phyloP scores from a whole-genome alignment of 2,797 vertebrate genomes.

The Tapirus indicus region DNA sequence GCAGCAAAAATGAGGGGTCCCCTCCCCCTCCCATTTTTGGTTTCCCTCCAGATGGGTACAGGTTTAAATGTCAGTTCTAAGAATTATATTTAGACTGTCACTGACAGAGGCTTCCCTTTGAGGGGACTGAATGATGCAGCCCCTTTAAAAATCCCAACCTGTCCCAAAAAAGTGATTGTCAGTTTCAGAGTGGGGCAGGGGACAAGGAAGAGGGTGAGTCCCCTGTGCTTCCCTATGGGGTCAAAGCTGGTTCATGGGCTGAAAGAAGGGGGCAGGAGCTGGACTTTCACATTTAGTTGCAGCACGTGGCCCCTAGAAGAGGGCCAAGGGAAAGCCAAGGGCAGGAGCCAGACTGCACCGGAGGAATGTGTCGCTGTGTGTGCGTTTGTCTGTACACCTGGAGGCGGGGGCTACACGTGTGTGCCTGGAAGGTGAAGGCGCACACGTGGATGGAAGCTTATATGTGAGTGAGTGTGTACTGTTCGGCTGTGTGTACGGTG shows the following conservation, averaged over 20 bases:
- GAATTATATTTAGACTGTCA: neutral
- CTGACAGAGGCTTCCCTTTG: slow-evolving; percentile 43
- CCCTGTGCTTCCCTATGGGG: neutral
- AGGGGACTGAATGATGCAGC: neutral
- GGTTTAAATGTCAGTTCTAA: slow-evolving; percentile 24
- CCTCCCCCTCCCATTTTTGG: slow-evolving; percentile 44
- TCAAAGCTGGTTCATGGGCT: neutral
- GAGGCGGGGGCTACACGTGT: neutral
- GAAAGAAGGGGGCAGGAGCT: neutral
- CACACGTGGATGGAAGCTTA: neutral
- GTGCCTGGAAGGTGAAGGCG: neutral
- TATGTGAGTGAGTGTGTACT: neutral
- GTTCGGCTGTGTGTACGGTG: neutral
- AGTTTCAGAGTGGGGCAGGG: neutral
- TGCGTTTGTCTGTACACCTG: neutral
- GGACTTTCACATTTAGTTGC: slow-evolving; percentile 58
- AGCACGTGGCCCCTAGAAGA: neutral
- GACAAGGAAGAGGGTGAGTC: neutral
- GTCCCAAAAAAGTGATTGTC: slow-evolving; percentile 63
- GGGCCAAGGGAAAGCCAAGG: neutral
- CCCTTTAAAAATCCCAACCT: slow-evolving; percentile 9
- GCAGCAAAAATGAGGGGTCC: slow-evolving; percentile 68
- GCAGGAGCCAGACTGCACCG: neutral
- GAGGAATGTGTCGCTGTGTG: neutral
- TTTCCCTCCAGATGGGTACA: slow-evolving; percentile 48